Percentiles rank a stretch among this genome's conserved stretches.
These are phyloP conservation scores for Meta bourneti DNA, from an alignment of 2,888 invertebrate species.

Conservation along the genomic window DNA sequence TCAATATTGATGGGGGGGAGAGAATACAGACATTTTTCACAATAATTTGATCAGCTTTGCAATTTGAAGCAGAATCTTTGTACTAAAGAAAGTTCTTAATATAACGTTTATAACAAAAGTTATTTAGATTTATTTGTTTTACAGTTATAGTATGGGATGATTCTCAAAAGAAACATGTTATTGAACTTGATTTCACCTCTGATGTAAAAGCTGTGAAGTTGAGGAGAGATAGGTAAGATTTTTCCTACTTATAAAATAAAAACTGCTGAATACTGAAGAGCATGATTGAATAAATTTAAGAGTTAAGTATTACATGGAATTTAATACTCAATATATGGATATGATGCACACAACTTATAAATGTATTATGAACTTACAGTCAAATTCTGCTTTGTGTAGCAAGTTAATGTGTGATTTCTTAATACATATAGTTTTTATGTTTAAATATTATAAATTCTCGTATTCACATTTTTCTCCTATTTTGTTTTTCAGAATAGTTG, in stretches of 20 bases:
- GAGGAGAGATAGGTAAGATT: conserved; percentile 87
- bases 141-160: conserved; percentile 98
- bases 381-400: no score
- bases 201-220: conserved; percentile 95
- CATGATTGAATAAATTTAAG: neutral
- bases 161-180: conserved; percentile 95
- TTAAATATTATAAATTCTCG: no score
- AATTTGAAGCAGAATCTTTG: no score
- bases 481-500: conserved; percentile 88
- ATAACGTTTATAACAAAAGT: no score
- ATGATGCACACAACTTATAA: no score
- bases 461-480: neutral
- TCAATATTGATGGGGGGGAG: no score
- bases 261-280: neutral
- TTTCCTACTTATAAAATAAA: neutral
- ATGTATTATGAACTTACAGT: no score
- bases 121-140: conserved; percentile 77
- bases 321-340: neutral
- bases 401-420: no score
- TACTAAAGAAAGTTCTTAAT: no score
- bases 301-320: neutral
- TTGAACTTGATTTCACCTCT: conserved; percentile 95
- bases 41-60: neutral
- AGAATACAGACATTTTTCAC: no score
- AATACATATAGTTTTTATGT: no score